A percentile compares a stretch with the other conserved stretches of the same genome.
These are phyloP conservation scores for Oncopodura yosiiana DNA, from an alignment of 1,140 invertebrate genomes.

Conservation along the genomic window DNA sequence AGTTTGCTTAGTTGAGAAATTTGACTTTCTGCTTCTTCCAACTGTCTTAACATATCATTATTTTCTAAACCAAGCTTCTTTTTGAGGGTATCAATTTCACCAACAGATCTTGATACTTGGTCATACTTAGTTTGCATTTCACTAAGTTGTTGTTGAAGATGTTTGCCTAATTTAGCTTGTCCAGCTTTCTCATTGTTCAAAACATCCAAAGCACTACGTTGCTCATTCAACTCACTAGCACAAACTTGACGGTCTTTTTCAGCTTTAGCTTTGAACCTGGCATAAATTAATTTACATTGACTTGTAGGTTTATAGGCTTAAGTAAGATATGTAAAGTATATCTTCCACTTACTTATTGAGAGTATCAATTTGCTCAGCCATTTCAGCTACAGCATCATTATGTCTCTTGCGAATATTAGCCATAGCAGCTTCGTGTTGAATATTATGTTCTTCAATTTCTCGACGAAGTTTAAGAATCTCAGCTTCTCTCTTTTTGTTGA, in stretches of 20 bases:
- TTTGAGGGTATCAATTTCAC: slow-evolving; percentile 91
- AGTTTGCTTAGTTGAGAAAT: slow-evolving; percentile 91
- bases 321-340: slow-evolving; percentile 51
- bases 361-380: slow-evolving; percentile 98
- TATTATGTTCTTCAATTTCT: slow-evolving; percentile 94
- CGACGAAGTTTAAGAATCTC: slow-evolving; percentile 95
- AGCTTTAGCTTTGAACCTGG: slow-evolving; percentile 64
- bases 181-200: slow-evolving; percentile 86
- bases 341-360: slow-evolving; percentile 95
- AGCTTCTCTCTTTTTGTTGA: slow-evolving; percentile 96
- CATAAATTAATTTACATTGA: slow-evolving; percentile 89
- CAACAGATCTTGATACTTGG: slow-evolving; percentile 84
- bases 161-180: slow-evolving; percentile 93
- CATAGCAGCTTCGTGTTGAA: slow-evolving; percentile 92
- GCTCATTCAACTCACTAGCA: slow-evolving; percentile 81
- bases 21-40: slow-evolving; percentile 96
- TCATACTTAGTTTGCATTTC: slow-evolving; percentile 93
- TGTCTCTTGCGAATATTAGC: slow-evolving; percentile 96
- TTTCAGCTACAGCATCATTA: slow-evolving; percentile 94
- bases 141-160: slow-evolving; percentile 85
- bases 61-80: slow-evolving; percentile 95
- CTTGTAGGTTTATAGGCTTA: slow-evolving; percentile 91
- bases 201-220: slow-evolving; percentile 76
- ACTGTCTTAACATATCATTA: slow-evolving; percentile 80
- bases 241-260: slow-evolving; percentile 87